Base-by-base conservation (phyloP, 2,888 invertebrate species). In the Ophion costatus region DNA sequence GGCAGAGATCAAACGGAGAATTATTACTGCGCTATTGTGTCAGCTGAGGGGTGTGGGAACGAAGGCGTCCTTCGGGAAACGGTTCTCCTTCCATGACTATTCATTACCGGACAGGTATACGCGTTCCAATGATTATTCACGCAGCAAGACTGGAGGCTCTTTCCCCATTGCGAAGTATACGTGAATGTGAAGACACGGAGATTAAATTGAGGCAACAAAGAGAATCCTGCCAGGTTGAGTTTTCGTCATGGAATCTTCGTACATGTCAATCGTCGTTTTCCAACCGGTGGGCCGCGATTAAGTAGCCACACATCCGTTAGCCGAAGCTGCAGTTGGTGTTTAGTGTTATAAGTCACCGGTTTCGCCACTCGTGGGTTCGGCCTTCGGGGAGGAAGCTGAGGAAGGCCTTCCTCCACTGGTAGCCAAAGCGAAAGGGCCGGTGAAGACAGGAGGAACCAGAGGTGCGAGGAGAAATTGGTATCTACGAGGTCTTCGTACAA, bases 211-310 rank as follows among this genome's bases (percentile, higher is more conserved):
- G 38, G 24, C 59, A 11, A 74, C 33, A 10, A 22, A 42, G 63
- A 57, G 51, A 6, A 9, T 59, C 22, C 22, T 5, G 10, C 10
- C 70, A 56, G 70, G 69, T 56, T 64, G 5, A 29, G 17, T 33
- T 63, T 75, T 75, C 82, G 66, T 66, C 77, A 78, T 61, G 78
- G 71, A 29, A n/a, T 24, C 11, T 80, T 67, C 42, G 57, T 51
- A 29, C 14, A 33, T 76, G 69, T 80, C 63, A 51, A 64, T 80
- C 67, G 56, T 63, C 22, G 45, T 33, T 64, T 45, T 76, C 59
- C 20, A 38, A 64, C 56, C 33, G 82, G 67, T 73, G 71, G 59
- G 67, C 11, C 45, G 45, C 11, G 14, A 45, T 14, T 38, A 9
- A 38, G 7, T 38, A 38, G 38, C 38, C 7, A 38, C 5, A 38